A percentile compares a stretch with the other conserved stretches of the same genome.
These are phyloP conservation scores for Rhopilema esculentum DNA, from an alignment of 30 jellyfish, hydroid and myxozoan genomes.

Conservation along the genomic window DNA sequence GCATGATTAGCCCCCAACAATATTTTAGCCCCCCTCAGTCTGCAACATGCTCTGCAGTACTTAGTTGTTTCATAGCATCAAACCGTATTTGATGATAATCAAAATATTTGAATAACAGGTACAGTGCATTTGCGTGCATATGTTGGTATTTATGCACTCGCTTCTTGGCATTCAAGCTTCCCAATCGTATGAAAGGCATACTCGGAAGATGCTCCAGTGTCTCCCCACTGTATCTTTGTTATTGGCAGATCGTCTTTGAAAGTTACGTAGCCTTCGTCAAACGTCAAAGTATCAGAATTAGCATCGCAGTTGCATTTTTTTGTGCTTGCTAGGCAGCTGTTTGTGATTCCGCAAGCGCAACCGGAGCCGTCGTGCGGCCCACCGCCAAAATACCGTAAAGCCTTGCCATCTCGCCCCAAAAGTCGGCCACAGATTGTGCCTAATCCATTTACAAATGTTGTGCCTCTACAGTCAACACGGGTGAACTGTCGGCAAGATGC, in stretches of 20 bases:
- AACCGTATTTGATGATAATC: too few relatives aligned
- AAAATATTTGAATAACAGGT: not conserved
- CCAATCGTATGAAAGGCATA: not conserved
- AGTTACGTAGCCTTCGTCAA: not conserved
- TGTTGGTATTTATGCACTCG: not conserved
- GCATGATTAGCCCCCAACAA: too few relatives aligned
- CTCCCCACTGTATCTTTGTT: not conserved
- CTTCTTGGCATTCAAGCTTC: not conserved
- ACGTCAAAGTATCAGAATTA: not conserved
- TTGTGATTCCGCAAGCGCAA: not conserved
- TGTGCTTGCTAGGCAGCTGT: not conserved
- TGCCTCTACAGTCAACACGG: not conserved
- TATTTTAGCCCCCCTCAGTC: too few relatives aligned
- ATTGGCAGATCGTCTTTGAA: not conserved
- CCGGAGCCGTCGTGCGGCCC: not conserved
- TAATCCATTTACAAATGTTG: not conserved
- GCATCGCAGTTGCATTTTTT: not conserved
- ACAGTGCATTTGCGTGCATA: not conserved
- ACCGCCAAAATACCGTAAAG: not conserved
- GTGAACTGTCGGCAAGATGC: not conserved
- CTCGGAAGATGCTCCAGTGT: not conserved
- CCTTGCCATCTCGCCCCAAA: not conserved
- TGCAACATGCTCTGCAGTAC: too few relatives aligned
- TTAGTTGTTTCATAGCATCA: too few relatives aligned
- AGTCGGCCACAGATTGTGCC: not conserved